Percentiles rank a stretch among this genome's conserved stretches.
phyloP scores from a whole-genome alignment of 2,888 invertebrate species.

The Itoplectis maculator region DNA sequence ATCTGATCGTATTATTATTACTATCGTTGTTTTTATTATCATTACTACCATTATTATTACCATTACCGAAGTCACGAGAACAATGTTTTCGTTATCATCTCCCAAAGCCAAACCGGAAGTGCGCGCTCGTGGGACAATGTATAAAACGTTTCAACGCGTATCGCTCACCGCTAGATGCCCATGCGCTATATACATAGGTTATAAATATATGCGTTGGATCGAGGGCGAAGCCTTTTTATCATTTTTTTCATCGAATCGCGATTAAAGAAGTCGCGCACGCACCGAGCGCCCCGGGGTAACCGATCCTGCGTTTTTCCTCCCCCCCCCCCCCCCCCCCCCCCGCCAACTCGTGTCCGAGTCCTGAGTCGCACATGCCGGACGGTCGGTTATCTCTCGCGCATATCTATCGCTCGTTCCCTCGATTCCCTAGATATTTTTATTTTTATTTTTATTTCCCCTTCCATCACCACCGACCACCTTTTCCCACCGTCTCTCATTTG shows the following conservation, averaged over 20 bases:
- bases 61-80: too few relatives aligned
- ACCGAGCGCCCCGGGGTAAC: conserved; percentile 23
- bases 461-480: too few relatives aligned
- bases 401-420: conserved; percentile 53
- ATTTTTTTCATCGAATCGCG: conserved; percentile 57
- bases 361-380: conserved; percentile 55
- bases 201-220: too few relatives aligned
- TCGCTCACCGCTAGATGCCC: too few relatives aligned
- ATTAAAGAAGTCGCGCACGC: conserved; percentile 48
- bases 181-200: too few relatives aligned
- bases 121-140: conserved; percentile 28
- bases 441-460: neutral
- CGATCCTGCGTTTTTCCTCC: too few relatives aligned
- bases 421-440: conserved; percentile 14
- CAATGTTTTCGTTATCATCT: neutral
- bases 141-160: too few relatives aligned
- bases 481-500: conserved; percentile 11
- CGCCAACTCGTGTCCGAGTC: too few relatives aligned
- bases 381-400: conserved; percentile 11
- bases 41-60: too few relatives aligned
- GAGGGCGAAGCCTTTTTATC: conserved; percentile 34
- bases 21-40: too few relatives aligned
- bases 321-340: too few relatives aligned
- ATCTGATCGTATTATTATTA: too few relatives aligned
- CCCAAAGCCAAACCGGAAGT: neutral